phyloP scores from a whole-genome alignment of 2,797 vertebrate species.

The Protosalanx chinensis region DNA sequence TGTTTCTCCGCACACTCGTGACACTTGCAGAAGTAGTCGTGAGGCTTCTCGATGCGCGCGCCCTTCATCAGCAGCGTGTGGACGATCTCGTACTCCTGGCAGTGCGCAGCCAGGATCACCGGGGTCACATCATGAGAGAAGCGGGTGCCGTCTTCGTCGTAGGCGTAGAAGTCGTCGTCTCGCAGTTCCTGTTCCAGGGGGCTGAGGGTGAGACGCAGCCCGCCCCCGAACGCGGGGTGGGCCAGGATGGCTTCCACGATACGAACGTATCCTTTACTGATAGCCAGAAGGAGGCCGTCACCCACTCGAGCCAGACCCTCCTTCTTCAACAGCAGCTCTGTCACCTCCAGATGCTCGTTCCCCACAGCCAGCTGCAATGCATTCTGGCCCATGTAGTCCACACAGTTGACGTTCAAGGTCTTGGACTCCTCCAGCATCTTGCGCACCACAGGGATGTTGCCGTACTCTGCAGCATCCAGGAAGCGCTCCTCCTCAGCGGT shows the following conservation, averaged over 20 bases:
- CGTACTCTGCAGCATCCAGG: slow-evolving; percentile 80
- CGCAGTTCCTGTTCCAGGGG: slow-evolving; percentile 78
- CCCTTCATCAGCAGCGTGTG: slow-evolving; percentile 81
- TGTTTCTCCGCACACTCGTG: slow-evolving; percentile 76
- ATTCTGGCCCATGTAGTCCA: slow-evolving; percentile 85
- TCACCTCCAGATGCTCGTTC: slow-evolving; percentile 82
- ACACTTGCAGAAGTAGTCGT: slow-evolving; percentile 84
- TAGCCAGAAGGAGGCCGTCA: slow-evolving; percentile 78
- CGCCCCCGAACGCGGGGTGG: slow-evolving; percentile 78
- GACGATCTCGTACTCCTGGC: slow-evolving; percentile 83
- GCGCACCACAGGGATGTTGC: slow-evolving; percentile 82
- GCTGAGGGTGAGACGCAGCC: slow-evolving; percentile 77
- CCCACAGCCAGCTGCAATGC: slow-evolving; percentile 80
- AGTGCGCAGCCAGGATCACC: slow-evolving; percentile 82
- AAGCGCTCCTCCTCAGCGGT: slow-evolving; percentile 80
- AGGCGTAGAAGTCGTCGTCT: slow-evolving; percentile 80
- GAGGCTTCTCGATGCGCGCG: slow-evolving; percentile 79
- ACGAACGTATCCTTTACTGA: slow-evolving; percentile 83
- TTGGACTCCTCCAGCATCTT: slow-evolving; percentile 86
- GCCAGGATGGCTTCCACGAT: slow-evolving; percentile 83
- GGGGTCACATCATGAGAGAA: slow-evolving; percentile 83
- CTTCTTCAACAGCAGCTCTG: slow-evolving; percentile 80
- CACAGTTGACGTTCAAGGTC: slow-evolving; percentile 82
- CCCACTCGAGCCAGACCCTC: slow-evolving; percentile 80
- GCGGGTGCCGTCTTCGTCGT: slow-evolving; percentile 76